Percentiles rank a stretch among this genome's conserved stretches.
phyloP scores from a whole-genome alignment of 2,888 invertebrate species.

The Elaeidobius kamerunicus region DNA sequence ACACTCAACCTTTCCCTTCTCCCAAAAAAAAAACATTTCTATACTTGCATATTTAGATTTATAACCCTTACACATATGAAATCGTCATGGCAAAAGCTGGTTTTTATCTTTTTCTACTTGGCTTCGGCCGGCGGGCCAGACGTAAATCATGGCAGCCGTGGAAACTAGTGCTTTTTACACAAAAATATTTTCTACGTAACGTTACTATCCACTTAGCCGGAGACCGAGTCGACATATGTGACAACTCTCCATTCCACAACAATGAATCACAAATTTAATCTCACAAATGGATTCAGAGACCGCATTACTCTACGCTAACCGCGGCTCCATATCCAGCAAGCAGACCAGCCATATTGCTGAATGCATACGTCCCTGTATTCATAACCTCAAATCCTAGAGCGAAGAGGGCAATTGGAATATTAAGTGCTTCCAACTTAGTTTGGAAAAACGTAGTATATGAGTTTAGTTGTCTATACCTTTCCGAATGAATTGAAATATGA shows the following conservation, averaged over 20 bases:
- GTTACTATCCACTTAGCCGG: constrained; percentile 43
- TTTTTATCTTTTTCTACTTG: constrained; percentile 20
- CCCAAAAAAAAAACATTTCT: too few relatives aligned
- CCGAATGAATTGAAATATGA: too few relatives aligned
- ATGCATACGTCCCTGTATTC: constrained; percentile 39
- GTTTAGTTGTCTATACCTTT: too few relatives aligned
- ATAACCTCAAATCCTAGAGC: constrained; percentile 36
- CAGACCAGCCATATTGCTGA: constrained; percentile 48
- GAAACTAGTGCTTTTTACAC: constrained; percentile 40
- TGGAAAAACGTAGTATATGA: constrained; percentile 1
- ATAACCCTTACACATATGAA: constrained; percentile 5
- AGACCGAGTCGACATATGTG: constrained; percentile 60
- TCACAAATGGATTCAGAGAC: constrained; percentile 64
- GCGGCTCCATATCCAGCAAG: constrained; percentile 35
- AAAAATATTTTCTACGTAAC: constrained; percentile 49
- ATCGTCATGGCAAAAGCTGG: neutral
- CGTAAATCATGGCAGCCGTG: constrained; percentile 39
- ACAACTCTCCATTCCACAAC: constrained; percentile 57
- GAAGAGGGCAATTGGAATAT: constrained; percentile 24
- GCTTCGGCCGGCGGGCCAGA: constrained; percentile 7
- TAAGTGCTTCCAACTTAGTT: constrained; percentile 28
- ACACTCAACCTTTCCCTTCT: too few relatives aligned
- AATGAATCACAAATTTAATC: constrained; percentile 68
- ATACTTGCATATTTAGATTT: constrained; percentile 22
- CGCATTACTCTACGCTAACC: constrained; percentile 38